Evolutionary conservation across 2,797 vertebrate species (phyloP).

Genomic region (Oreonectes daqikongensis): DNA sequence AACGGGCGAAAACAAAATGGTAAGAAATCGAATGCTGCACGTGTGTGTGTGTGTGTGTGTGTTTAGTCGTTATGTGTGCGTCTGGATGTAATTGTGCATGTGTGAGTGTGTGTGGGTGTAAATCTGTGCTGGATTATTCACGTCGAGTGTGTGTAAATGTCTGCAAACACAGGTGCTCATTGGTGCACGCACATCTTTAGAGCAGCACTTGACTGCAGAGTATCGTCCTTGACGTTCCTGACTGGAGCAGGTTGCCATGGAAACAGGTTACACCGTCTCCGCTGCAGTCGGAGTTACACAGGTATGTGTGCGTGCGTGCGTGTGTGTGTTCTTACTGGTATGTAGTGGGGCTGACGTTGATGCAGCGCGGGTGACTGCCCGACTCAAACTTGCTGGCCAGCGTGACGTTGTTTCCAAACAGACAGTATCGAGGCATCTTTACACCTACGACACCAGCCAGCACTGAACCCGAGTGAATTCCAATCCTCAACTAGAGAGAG

Average conservation of each 20-base stretch:
- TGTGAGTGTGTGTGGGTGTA: background rate
- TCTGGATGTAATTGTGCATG: background rate
- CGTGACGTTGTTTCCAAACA: constrained; percentile 98
- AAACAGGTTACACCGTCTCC: constrained; percentile 34
- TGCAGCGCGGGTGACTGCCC: constrained; percentile 92
- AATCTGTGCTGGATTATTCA: background rate
- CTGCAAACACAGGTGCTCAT: constrained; percentile 5
- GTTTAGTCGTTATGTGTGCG: no score
- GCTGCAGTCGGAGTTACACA: constrained; percentile 13
- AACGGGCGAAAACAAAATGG: background rate
- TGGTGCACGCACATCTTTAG: constrained; percentile 26
- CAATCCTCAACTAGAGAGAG: constrained; percentile 87
- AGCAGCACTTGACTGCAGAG: constrained; percentile 40
- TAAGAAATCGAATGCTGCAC: background rate
- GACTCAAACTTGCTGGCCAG: constrained; percentile 98
- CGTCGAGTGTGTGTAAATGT: constrained; percentile 11
- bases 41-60: background rate
- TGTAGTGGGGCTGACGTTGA: constrained; percentile 96
- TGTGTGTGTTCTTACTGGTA: constrained; percentile 86
- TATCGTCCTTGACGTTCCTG: constrained; percentile 25
- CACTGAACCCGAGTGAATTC: constrained; percentile 96
- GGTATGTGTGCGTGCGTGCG: constrained; percentile 9
- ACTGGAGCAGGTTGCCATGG: constrained; percentile 29
- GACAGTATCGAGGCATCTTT: constrained; percentile 96
- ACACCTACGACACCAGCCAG: constrained; percentile 96